Evolutionary conservation across 2,113 vertebrate genomes (phyloP), one percentile per base, ranked within the genome.

Genomic region (Urocitellus parryii): DNA sequence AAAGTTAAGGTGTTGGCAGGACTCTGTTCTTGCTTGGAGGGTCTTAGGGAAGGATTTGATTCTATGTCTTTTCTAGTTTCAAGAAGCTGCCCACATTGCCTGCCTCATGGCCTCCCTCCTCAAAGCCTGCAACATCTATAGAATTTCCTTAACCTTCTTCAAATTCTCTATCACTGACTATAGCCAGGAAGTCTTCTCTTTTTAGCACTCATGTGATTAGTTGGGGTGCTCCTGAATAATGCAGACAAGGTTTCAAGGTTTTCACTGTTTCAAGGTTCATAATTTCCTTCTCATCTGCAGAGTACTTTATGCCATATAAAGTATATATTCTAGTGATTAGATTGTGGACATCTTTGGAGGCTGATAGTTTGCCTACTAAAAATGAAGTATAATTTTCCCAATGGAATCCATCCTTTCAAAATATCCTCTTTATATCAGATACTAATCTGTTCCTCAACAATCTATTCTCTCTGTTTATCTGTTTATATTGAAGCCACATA

Each of bases 221-320:
- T 5, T 22, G 27, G 24, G 5, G 34, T 8, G 1, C 48, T 29
- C 20, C 1, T 1, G 37, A 27, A 2, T 48, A 48, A 27, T 14
- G 1, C 39, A 18, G 18, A 34, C 27, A 8, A 51, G 45, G 45
- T 37, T 0, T 80, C 78, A 53, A 14, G 56, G 4, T 83, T 10
- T 68, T 17, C 88, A 37, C 14, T 70, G 2, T 83, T 8, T 68
- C 17, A 73, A 68, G 29, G 42, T 42, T 16, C 12, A 29, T 76
- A 65, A 53, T 20, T 24, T 88, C 45, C 37, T 34, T 17, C 16
- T 87, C 10, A 14, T 6, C 58, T 65, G 16, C 27, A 56, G 88
- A 72, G 20, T 63, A 18, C n/a, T 61, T 37, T 37, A 51, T 58
- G 16, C 27, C 20, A 27, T 20, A 32, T 34, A 27, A 68, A 45